phyloP scores from a whole-genome alignment of 2,888 invertebrate genomes.

The Harmothoe impar region DNA sequence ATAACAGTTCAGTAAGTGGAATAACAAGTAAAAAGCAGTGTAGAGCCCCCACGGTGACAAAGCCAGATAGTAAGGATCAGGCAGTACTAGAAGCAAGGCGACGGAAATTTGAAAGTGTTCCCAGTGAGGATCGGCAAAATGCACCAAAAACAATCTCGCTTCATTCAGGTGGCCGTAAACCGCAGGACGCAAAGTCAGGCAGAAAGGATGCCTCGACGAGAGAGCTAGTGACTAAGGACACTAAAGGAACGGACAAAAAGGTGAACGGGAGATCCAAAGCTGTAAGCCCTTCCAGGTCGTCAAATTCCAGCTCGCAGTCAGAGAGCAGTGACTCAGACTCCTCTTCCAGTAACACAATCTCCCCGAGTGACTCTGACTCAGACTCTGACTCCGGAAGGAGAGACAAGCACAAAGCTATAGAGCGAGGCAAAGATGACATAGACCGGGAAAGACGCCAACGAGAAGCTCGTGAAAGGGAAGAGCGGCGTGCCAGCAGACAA shows the following conservation, averaged over 20 bases:
- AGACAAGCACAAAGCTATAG: slow-evolving; percentile 16
- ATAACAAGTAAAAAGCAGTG: neutral
- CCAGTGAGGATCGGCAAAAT: neutral
- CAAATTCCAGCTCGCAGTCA: neutral
- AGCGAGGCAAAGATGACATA: slow-evolving; percentile 37
- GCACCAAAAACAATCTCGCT: neutral
- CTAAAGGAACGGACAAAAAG: neutral
- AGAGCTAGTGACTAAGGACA: neutral
- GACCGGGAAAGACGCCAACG: slow-evolving; percentile 33
- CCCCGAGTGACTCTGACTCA: neutral
- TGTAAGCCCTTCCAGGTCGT: neutral
- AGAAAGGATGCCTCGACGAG: too few species aligned
- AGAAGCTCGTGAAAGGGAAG: slow-evolving; percentile 6
- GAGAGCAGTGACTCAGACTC: neutral
- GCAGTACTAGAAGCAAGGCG: slow-evolving; percentile 4
- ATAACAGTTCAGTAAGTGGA: too few species aligned
- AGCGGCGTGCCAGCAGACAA: neutral
- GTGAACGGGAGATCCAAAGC: neutral
- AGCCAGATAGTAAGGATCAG: neutral
- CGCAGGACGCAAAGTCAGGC: neutral
- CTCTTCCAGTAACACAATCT: neutral
- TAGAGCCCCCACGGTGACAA: neutral
- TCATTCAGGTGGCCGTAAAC: neutral
- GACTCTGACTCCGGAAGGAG: neutral
- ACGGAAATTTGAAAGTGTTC: neutral